A percentile compares a stretch with the other conserved stretches of the same genome.
phyloP scores from a whole-genome alignment of 2,113 vertebrate genomes.

The Brevimyrus niger region DNA sequence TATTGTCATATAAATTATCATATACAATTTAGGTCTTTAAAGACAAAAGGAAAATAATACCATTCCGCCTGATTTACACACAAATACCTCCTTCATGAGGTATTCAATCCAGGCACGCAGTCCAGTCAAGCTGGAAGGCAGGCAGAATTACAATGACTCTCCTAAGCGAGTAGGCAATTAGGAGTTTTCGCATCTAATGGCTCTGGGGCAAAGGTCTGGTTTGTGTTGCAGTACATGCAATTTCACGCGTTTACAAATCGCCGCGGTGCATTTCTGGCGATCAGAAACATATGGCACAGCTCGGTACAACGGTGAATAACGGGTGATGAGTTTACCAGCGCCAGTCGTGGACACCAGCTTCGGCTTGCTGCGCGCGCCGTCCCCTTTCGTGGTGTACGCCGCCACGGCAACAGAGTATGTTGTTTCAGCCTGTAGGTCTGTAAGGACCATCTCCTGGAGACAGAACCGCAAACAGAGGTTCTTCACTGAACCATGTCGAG shows the following conservation, averaged over 20 bases:
- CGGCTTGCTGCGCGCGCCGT: constrained; percentile 94
- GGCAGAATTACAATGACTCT: constrained; percentile 38
- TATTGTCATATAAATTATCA: background rate
- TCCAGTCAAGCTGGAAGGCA: constrained; percentile 28
- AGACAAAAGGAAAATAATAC: background rate
- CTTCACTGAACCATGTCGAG: background rate
- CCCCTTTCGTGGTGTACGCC: constrained; percentile 97
- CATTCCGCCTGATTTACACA: constrained; percentile 10
- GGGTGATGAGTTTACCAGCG: constrained; percentile 70
- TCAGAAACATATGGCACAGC: background rate
- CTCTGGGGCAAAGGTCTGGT: constrained; percentile 21
- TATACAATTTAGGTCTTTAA: constrained; percentile 6
- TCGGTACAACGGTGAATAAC: background rate
- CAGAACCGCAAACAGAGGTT: constrained; percentile 32
- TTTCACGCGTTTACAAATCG: constrained; percentile 13
- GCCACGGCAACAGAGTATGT: constrained; percentile 92
- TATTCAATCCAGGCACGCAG: constrained; percentile 30
- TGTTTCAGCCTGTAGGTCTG: constrained; percentile 88
- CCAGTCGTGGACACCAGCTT: constrained; percentile 88
- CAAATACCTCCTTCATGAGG: constrained; percentile 31
- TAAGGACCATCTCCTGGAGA: constrained; percentile 88
- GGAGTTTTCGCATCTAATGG: constrained; percentile 32
- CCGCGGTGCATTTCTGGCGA: background rate
- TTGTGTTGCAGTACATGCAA: constrained; percentile 12
- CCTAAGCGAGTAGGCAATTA: constrained; percentile 36